A percentile compares a stretch with the other conserved stretches of the same genome.
phyloP scores from a whole-genome alignment of 1,140 invertebrate species.

The Capitella teleta region DNA sequence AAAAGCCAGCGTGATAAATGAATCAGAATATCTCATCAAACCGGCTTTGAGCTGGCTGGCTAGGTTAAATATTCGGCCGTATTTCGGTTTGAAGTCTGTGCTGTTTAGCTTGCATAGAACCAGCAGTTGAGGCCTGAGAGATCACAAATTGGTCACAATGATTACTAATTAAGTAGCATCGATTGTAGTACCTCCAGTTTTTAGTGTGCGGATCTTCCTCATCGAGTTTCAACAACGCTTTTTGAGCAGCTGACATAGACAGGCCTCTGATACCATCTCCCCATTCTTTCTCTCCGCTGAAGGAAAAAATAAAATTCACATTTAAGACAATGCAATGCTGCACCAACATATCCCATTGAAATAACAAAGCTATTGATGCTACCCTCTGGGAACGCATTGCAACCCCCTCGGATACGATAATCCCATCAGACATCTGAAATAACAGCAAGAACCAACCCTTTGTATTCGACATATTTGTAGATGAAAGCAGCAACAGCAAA shows the following conservation, averaged over 20 bases:
- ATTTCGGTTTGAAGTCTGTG: constrained; percentile 22
- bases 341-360: no score
- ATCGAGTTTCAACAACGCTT: constrained; percentile 82
- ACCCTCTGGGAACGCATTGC: no score
- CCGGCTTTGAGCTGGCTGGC: constrained; percentile 97
- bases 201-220: constrained; percentile 96
- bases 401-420: no score
- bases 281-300: constrained; percentile 93
- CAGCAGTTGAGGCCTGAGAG: constrained; percentile 65
- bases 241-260: constrained; percentile 88
- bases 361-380: no score
- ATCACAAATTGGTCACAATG: background rate
- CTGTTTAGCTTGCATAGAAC: constrained; percentile 55
- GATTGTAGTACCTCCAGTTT: constrained; percentile 39
- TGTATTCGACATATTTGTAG: constrained; percentile 13
- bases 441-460: constrained; percentile 8
- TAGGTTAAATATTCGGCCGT: constrained; percentile 81
- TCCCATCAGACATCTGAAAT: no score
- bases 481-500: constrained; percentile 78
- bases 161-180: background rate
- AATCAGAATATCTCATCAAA: no score
- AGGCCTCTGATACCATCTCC: constrained; percentile 96
- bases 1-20: no score
- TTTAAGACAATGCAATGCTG: no score
- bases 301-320: background rate